Base-by-base conservation (phyloP, 2,797 vertebrate species). In the Pteronotus mesoamericanus region DNA sequence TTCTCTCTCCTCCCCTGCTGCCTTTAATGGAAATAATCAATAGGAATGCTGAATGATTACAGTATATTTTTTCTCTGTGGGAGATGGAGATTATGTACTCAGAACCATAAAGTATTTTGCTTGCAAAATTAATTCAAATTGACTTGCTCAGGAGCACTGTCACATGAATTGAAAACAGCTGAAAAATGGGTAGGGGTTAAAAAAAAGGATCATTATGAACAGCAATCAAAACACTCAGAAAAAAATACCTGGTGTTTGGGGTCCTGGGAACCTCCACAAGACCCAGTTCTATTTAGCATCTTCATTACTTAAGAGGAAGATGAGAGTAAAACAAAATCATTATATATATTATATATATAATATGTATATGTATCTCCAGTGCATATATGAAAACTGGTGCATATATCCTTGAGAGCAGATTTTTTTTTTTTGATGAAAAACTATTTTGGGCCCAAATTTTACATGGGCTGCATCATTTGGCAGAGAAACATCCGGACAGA, bases 51-150 rank as follows among this genome's bases (percentile, higher is more conserved):
- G 55, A 83, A 94, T 94, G 94, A 97, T 97, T 97, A 97, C 93
- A 96, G 91, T 94, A 96, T 95, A 93, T 93, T 93, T 97, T 95
- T 97, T 96, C 96, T 95, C 93, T 87, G 91, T 88, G 77, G 96
- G 96, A 96, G 95, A 97, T 75, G 51, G 57, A 94, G 91, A 97
- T 97, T 97, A 97, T 96, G 89, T 96, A 97, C 97, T 97, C 94
- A 95, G 91, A 96, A 93, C 91, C 92, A 97, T 97, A 97, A 95
- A 97, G 95, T 91, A 96, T 97, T 96, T 97, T 97, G 92, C 91
- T 95, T 95, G 88, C 95, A 95, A 97, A 98, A 97, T 97, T 98
- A 98, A 97, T 97, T 97, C 97, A 97, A 96, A 96, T 97, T 96
- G 95, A 95, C 90, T 97, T 97, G 94, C 91, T 96, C 80, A 29